phyloP scores from a whole-genome alignment of 2,113 vertebrate species.

The Brachypodius melanocephalos region DNA sequence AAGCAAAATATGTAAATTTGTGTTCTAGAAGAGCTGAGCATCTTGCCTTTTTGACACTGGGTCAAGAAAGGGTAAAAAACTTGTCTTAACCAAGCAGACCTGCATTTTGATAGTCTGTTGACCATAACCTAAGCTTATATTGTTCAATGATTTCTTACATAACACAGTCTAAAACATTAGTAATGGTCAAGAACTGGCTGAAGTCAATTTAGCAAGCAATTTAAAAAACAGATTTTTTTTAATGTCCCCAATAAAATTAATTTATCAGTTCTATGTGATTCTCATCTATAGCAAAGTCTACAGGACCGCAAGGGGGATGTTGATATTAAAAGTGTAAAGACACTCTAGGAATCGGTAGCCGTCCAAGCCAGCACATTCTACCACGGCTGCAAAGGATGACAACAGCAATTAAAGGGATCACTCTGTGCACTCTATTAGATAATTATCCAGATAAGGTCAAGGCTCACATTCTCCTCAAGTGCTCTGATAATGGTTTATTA shows the following conservation, averaged over 20 bases:
- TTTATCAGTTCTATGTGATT: not conserved
- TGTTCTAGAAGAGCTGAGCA: not conserved
- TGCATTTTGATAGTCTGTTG: not conserved
- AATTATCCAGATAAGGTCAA: constrained; percentile 66
- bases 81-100: not conserved
- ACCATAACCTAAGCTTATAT: not conserved
- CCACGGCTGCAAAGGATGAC: constrained; percentile 10
- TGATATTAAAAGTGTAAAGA: not conserved
- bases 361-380: not conserved
- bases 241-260: not conserved
- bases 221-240: not conserved
- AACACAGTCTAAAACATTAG: not conserved
- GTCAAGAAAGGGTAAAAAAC: not conserved
- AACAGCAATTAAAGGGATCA: constrained; percentile 52
- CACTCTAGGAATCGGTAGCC: not conserved
- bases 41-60: not conserved
- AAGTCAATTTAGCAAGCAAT: not conserved
- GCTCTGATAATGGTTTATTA: constrained; percentile 58
- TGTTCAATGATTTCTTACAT: not conserved
- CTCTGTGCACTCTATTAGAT: constrained; percentile 40
- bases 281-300: not conserved
- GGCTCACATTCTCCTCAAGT: constrained; percentile 58
- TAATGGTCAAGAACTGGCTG: not conserved
- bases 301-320: not conserved
- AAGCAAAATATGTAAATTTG: not conserved